Conservation (phyloP, 2,888 invertebrate genomes). For the Malachius bipustulatus region DNA sequence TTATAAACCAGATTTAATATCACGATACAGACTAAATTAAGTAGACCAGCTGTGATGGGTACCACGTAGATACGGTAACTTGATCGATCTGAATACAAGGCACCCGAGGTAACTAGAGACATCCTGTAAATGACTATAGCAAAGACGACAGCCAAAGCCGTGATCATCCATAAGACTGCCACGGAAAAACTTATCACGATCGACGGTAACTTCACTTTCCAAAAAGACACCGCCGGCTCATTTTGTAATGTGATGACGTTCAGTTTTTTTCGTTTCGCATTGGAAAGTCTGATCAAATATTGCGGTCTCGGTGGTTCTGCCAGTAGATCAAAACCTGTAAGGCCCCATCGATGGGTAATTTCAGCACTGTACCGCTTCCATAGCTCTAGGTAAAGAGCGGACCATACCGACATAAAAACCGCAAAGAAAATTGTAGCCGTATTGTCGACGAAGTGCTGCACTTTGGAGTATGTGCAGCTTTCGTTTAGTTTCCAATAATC, state of each 20-base stretch:
- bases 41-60: constrained; percentile 62
- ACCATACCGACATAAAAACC: constrained; percentile 73
- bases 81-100: constrained; percentile 40
- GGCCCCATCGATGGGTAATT: constrained; percentile 72
- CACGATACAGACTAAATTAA: constrained; percentile 67
- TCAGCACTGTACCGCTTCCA: constrained; percentile 73
- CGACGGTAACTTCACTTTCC: constrained; percentile 60
- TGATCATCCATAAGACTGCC: constrained; percentile 44
- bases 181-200: constrained; percentile 58
- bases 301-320: constrained; percentile 70
- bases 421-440: constrained; percentile 67
- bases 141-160: constrained; percentile 62
- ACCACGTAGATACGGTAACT: constrained; percentile 54
- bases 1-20: constrained; percentile 60
- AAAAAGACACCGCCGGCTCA: constrained; percentile 67
- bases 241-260: constrained; percentile 45
- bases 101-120: constrained; percentile 48
- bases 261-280: constrained; percentile 42
- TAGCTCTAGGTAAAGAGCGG: constrained; percentile 64
- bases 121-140: constrained; percentile 68
- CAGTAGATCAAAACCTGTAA: constrained; percentile 58
- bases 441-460: constrained; percentile 76
- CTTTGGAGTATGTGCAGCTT: constrained; percentile 58
- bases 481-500: constrained; percentile 60
- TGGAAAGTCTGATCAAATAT: constrained; percentile 51